These are phyloP conservation scores for Reticulitermes speratus DNA, from an alignment of 1,140 invertebrate genomes.

Conservation along the genomic window DNA sequence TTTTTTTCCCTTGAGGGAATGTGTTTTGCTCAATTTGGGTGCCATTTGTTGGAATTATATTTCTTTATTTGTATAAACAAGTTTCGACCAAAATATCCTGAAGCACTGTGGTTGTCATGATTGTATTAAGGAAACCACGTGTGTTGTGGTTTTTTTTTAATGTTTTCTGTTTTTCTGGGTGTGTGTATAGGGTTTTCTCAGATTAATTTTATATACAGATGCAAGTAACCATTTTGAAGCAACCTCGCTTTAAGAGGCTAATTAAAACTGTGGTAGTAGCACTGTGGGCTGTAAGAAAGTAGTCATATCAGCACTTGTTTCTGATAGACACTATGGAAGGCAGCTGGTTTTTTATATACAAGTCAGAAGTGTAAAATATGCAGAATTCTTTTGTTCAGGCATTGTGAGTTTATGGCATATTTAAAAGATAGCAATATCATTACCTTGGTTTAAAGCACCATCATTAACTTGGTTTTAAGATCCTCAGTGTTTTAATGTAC, in stretches of 20 bases:
- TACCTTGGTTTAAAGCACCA: background rate
- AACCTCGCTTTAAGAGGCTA: background rate
- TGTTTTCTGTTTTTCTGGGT: background rate
- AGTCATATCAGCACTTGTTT: too few species aligned
- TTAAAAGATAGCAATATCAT: background rate
- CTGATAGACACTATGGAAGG: background rate
- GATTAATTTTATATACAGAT: background rate
- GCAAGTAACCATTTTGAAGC: background rate
- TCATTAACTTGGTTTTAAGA: background rate
- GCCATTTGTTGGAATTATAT: background rate
- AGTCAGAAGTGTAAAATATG: background rate
- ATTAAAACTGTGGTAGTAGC: background rate
- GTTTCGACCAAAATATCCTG: background rate
- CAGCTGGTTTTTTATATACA: background rate
- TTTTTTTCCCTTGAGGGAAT: background rate
- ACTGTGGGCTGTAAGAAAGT: background rate
- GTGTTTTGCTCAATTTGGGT: constrained; percentile 18
- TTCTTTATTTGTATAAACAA: background rate
- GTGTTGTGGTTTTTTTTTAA: background rate
- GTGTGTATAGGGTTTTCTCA: background rate
- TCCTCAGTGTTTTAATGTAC: background rate
- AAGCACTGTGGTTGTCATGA: background rate
- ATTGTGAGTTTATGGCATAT: background rate
- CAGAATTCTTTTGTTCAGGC: background rate
- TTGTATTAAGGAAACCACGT: background rate